Percentiles rank a stretch among this genome's conserved stretches.
phyloP scores from a whole-genome alignment of 2,113 vertebrate genomes.

The Chlamydotis undulata region DNA sequence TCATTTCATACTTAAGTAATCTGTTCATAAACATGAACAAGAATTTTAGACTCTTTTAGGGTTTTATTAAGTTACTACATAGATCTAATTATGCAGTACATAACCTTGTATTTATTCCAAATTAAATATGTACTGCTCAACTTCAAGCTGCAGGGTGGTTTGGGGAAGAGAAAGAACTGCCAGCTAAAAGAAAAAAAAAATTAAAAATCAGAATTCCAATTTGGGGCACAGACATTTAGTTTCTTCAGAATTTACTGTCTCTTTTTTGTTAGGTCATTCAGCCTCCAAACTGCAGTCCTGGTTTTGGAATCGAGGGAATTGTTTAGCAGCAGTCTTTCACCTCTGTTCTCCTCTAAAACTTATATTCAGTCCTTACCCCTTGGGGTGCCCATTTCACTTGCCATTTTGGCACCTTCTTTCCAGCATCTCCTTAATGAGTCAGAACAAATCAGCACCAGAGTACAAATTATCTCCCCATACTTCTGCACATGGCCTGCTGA shows the following conservation, averaged over 20 bases:
- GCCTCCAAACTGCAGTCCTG: background rate
- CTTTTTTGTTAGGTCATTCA: background rate
- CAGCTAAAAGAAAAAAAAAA: background rate
- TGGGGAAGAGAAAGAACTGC: background rate
- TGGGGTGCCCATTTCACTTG: background rate
- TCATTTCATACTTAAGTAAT: background rate
- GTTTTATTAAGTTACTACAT: background rate
- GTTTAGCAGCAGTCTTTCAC: background rate
- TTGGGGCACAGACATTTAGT: background rate
- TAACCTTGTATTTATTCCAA: background rate
- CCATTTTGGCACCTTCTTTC: background rate
- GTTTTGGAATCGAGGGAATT: background rate
- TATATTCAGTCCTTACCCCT: background rate
- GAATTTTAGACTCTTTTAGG: background rate
- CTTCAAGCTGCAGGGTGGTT: background rate
- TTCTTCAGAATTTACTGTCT: background rate
- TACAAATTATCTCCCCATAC: background rate
- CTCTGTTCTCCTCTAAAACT: background rate
- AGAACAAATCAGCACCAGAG: background rate
- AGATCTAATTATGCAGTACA: background rate
- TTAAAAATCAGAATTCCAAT: background rate
- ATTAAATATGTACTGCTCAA: background rate
- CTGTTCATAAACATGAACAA: background rate
- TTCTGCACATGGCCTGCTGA: background rate
- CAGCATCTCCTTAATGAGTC: background rate